A percentile compares a stretch with the other conserved stretches of the same genome.
Conservation (phyloP, 2,888 invertebrate genomes). For the Sialis fuliginosa region DNA sequence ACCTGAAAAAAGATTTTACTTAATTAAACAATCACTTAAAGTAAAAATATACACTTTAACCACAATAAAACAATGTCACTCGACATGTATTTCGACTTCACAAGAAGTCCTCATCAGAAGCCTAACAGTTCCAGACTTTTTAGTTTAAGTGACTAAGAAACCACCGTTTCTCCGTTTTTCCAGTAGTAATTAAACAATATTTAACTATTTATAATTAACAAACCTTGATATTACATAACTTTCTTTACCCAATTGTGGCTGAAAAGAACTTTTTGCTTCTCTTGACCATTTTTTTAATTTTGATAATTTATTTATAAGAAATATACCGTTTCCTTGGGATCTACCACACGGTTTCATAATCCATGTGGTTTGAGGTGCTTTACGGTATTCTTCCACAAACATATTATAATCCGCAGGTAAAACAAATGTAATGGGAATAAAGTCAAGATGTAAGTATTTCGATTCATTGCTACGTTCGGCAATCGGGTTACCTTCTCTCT, state of each 20-base stretch:
- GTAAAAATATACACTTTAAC: no score
- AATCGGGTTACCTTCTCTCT: slow-evolving; percentile 72
- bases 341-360: slow-evolving; percentile 96
- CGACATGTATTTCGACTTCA: no score
- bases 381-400: slow-evolving; percentile 92
- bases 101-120: not conserved
- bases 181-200: not conserved
- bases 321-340: slow-evolving; percentile 88
- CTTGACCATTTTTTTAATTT: slow-evolving; percentile 83
- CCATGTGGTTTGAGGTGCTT: slow-evolving; percentile 89
- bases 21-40: not conserved
- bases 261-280: slow-evolving; percentile 70
- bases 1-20: slow-evolving; percentile 26
- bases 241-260: slow-evolving; percentile 70
- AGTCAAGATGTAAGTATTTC: slow-evolving; percentile 69
- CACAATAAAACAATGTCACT: not conserved
- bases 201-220: not conserved
- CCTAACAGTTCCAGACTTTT: not conserved
- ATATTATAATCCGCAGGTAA: slow-evolving; percentile 92
- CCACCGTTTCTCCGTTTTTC: no score
- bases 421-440: slow-evolving; percentile 86
- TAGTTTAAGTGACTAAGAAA: not conserved
- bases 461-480: slow-evolving; percentile 64
- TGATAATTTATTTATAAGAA: slow-evolving; percentile 85
- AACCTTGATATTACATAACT: slow-evolving; percentile 88